Conservation (phyloP, 2,797 vertebrate species). For the Peromyscus nudipes region DNA sequence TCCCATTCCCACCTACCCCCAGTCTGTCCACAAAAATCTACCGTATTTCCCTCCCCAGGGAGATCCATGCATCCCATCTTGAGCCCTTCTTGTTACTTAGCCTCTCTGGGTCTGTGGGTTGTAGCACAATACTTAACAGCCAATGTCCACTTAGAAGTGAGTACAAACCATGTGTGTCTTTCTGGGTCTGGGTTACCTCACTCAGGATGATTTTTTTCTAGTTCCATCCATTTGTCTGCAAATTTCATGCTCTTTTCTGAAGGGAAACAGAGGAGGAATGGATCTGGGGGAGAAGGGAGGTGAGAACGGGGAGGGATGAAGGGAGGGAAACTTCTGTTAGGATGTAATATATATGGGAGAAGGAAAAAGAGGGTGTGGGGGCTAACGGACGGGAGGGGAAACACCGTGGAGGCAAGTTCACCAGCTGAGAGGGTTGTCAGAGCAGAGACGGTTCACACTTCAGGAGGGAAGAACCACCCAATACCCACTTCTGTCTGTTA, state of each 20-base stretch:
- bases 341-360: neutral
- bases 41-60: neutral
- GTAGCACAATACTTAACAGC: neutral
- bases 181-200: neutral
- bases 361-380: neutral
- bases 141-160: neutral
- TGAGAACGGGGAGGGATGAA: neutral
- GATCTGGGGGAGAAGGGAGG: neutral
- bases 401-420: neutral
- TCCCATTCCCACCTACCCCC: neutral
- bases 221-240: neutral
- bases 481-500: neutral
- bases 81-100: neutral
- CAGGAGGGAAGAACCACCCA: neutral
- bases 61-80: neutral
- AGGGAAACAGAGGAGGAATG: neutral
- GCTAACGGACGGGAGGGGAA: neutral
- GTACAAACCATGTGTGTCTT: neutral
- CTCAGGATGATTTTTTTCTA: neutral
- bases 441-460: neutral
- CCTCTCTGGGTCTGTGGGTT: neutral
- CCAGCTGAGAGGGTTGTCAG: neutral
- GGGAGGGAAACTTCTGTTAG: neutral
- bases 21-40: neutral
- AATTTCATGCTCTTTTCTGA: neutral